Percentiles rank a stretch among this genome's conserved stretches.
Conservation (phyloP, 2,797 vertebrate genomes). For the Microcaecilia unicolor region DNA sequence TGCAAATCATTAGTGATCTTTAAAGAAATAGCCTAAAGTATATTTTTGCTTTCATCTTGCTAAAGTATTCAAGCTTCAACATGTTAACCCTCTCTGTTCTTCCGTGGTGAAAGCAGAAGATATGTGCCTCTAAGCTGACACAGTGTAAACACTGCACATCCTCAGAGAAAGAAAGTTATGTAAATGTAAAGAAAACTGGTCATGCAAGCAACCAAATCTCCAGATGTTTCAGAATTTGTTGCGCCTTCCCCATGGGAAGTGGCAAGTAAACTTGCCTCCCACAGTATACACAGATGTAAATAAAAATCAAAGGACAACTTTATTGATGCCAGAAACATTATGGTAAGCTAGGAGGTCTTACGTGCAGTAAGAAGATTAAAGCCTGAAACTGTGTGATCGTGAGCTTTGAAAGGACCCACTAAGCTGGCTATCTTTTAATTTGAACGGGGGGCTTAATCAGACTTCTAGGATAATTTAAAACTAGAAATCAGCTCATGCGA, state of each 20-base stretch:
- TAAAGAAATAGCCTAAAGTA: too few relatives aligned
- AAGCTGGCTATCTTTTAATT: constrained; percentile 40
- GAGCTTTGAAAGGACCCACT: constrained; percentile 50
- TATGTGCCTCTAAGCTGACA: too few relatives aligned
- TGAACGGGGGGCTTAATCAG: constrained; percentile 37
- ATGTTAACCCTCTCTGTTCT: too few relatives aligned
- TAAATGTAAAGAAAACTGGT: constrained; percentile 6
- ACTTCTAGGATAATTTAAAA: constrained; percentile 27
- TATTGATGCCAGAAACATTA: constrained; percentile 29
- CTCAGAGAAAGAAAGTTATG: too few relatives aligned
- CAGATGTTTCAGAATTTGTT: too few relatives aligned
- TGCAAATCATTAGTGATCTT: too few relatives aligned
- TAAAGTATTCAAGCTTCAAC: too few relatives aligned
- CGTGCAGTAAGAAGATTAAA: constrained; percentile 61
- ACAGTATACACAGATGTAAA: constrained; percentile 31
- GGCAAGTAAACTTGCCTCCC: constrained; percentile 22
- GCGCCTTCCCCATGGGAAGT: not conserved
- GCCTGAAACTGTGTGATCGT: constrained; percentile 35
- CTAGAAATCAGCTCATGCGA: constrained; percentile 17
- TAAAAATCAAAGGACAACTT: constrained; percentile 39
- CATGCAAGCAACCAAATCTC: constrained; percentile 14
- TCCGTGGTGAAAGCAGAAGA: too few relatives aligned
- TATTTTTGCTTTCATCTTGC: too few relatives aligned
- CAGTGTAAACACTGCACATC: too few relatives aligned
- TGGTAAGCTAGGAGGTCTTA: constrained; percentile 41